Evolutionary conservation across 2,113 vertebrate species (phyloP).

Genomic region (Bothrops jararaca): DNA sequence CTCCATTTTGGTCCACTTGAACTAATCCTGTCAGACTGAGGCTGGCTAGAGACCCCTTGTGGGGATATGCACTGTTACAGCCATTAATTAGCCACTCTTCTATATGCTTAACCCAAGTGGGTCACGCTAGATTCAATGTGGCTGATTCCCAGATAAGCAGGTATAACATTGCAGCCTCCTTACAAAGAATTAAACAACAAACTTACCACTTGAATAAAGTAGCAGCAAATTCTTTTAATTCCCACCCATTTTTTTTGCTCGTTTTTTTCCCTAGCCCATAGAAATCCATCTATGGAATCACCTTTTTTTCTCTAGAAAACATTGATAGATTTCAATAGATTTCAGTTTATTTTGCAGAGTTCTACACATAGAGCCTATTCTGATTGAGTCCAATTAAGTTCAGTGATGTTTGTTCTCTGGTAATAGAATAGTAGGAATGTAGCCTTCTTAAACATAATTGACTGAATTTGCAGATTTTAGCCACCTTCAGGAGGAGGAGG

Average conservation of each 20-base stretch:
- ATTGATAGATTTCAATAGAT: background rate
- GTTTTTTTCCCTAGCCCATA: background rate
- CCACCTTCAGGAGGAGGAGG: background rate
- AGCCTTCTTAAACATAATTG: background rate
- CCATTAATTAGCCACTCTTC: background rate
- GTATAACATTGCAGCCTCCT: background rate
- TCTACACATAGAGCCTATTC: background rate
- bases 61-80: background rate
- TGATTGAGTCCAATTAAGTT: background rate
- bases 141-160: background rate
- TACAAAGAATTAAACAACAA: background rate
- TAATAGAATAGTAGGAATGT: background rate
- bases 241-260: background rate
- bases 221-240: background rate
- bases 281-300: background rate
- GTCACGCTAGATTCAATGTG: background rate
- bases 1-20: background rate
- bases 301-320: background rate
- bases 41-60: background rate
- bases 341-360: background rate
- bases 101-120: background rate
- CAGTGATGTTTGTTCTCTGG: background rate
- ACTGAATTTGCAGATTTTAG: background rate
- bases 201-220: background rate
- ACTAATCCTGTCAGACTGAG: background rate